Percentiles rank a stretch among this genome's conserved stretches.
Conservation (phyloP, 2,797 vertebrate species). For the Galagoides demidoff region DNA sequence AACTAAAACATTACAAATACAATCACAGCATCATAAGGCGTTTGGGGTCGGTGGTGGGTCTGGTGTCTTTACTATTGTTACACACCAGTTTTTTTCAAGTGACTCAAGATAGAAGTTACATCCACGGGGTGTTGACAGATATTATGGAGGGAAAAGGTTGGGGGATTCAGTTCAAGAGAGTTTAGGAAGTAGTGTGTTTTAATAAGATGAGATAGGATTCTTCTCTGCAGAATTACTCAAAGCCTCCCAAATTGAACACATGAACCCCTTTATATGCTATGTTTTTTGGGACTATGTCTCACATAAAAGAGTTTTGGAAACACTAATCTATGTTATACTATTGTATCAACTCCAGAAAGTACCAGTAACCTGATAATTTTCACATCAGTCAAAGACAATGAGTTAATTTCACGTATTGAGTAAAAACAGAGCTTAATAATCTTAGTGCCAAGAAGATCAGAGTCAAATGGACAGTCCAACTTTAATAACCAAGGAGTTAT, state of each 20-base stretch:
- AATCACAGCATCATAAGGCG: not conserved
- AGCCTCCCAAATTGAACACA: not conserved
- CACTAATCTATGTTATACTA: not conserved
- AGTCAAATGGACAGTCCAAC: not conserved
- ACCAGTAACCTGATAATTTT: slow-evolving; percentile 20
- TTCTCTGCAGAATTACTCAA: slow-evolving; percentile 12
- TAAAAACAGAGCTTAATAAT: not conserved
- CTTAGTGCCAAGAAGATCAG: slow-evolving; percentile 3
- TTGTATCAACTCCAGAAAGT: not conserved
- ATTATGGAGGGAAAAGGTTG: not conserved
- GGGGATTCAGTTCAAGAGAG: not conserved
- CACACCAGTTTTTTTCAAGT: not conserved
- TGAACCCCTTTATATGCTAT: not conserved
- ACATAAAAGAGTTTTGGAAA: slow-evolving; percentile 27
- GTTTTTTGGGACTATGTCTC: not conserved
- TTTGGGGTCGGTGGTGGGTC: not conserved
- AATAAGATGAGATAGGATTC: not conserved
- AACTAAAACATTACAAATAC: not conserved
- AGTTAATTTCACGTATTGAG: slow-evolving; percentile 29
- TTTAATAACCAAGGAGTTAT: not conserved
- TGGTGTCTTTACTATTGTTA: slow-evolving; percentile 13
- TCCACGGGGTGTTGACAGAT: not conserved
- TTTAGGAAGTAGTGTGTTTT: slow-evolving; percentile 43
- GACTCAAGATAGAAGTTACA: not conserved
- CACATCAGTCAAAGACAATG: not conserved